Conservation (phyloP, 2,888 invertebrate species). For the Zhuqinia jingwanae region DNA sequence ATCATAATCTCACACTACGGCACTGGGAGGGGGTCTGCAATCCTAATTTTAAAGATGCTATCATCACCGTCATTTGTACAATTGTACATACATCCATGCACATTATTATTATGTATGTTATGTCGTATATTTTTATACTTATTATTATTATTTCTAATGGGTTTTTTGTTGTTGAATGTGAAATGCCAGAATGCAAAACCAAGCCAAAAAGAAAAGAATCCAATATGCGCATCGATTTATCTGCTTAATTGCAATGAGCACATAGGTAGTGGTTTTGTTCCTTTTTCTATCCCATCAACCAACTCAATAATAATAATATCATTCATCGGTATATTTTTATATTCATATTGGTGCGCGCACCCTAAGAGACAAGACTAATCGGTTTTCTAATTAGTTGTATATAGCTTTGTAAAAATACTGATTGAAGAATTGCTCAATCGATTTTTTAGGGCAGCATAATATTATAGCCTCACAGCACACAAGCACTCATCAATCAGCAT, state of each 20-base stretch:
- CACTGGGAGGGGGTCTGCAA: constrained; percentile 60
- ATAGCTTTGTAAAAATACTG: constrained; percentile 47
- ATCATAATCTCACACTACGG: no score
- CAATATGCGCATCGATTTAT: no score
- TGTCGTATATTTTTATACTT: background rate
- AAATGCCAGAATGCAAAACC: background rate
- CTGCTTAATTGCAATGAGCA: background rate
- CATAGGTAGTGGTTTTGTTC: background rate
- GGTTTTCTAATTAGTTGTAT: constrained; percentile 44
- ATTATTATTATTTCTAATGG: no score
- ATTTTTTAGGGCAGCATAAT: constrained; percentile 50
- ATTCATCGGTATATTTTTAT: no score
- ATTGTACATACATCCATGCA: background rate
- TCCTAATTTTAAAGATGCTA: constrained; percentile 28
- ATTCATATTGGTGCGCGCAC: no score
- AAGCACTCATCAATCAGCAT: background rate
- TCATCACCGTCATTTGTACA: no score
- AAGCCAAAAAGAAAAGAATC: background rate
- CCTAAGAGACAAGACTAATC: constrained; percentile 40
- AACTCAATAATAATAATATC: background rate
- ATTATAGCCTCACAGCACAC: no score
- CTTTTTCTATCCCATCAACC: background rate
- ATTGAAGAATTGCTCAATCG: constrained; percentile 58
- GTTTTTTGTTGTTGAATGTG: no score
- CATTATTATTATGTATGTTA: background rate